Conservation (phyloP, 2,888 invertebrate species). For the Aproaerema taeniolella region DNA sequence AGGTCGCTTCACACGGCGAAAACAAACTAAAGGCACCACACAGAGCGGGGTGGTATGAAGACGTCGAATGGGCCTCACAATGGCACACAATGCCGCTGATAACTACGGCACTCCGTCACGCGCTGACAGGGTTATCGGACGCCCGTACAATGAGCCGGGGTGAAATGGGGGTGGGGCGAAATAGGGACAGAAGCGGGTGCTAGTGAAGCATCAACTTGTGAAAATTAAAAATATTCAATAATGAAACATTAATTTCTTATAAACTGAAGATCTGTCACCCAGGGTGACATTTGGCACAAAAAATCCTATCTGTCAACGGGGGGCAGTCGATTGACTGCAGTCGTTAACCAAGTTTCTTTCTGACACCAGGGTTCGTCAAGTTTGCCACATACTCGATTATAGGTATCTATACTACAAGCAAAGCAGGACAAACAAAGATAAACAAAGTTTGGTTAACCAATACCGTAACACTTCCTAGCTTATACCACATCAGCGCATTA, state of each 20-base stretch:
- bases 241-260: background rate
- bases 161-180: conserved; percentile 13
- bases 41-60: conserved; percentile 5
- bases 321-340: too few relatives aligned
- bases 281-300: too few relatives aligned
- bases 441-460: too few relatives aligned
- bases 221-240: background rate
- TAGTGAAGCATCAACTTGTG: too few relatives aligned
- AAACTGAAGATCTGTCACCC: too few relatives aligned
- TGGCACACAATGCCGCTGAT: conserved; percentile 61
- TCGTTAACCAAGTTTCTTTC: too few relatives aligned
- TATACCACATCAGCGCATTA: too few relatives aligned
- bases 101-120: conserved; percentile 72
- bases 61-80: conserved; percentile 34
- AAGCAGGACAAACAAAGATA: too few relatives aligned
- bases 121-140: conserved; percentile 72
- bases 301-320: too few relatives aligned
- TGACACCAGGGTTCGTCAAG: background rate
- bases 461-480: background rate
- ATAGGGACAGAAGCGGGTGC: conserved; percentile 8
- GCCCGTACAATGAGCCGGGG: conserved; percentile 37
- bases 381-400: too few relatives aligned
- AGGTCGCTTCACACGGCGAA: too few relatives aligned
- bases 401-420: too few relatives aligned
- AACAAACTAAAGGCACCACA: background rate